These are phyloP conservation scores for Burhinus oedicnemus DNA, from an alignment of 2,113 vertebrate species.

Conservation along the genomic window DNA sequence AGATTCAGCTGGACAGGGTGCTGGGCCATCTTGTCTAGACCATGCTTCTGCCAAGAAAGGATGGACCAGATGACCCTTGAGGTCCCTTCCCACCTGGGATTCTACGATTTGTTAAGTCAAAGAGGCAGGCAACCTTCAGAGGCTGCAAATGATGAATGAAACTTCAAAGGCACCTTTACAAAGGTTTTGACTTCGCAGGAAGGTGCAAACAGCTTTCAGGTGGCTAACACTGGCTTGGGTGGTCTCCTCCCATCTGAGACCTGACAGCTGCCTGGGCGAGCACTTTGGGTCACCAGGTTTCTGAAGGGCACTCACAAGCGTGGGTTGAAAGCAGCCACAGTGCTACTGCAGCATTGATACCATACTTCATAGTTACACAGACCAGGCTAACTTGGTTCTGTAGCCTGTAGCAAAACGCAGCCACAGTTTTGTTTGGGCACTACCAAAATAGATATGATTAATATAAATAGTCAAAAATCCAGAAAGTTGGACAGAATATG, in stretches of 20 bases:
- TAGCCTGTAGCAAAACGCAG: fast-evolving
- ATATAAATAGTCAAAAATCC: neutral
- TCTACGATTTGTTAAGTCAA: neutral
- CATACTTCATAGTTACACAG: neutral
- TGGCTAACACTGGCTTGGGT: too few species aligned
- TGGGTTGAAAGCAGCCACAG: neutral
- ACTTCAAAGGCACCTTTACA: neutral
- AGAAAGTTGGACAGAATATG: neutral
- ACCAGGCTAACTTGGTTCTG: neutral
- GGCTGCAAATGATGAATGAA: neutral
- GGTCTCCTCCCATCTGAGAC: neutral
- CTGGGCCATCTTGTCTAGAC: neutral
- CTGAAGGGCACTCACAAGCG: neutral
- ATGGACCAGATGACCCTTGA: neutral
- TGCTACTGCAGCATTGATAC: neutral
- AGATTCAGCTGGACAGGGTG: neutral
- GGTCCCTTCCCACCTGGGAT: neutral
- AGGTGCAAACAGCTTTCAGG: neutral
- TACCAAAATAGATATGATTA: neutral
- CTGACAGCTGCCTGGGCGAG: neutral
- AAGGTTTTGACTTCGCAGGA: neutral
- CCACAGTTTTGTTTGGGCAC: neutral
- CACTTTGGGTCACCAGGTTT: neutral
- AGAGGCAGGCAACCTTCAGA: neutral
- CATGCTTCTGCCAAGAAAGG: neutral